Conservation (phyloP, 2,797 vertebrate species). For the Ctenopoma kingsleyae region DNA sequence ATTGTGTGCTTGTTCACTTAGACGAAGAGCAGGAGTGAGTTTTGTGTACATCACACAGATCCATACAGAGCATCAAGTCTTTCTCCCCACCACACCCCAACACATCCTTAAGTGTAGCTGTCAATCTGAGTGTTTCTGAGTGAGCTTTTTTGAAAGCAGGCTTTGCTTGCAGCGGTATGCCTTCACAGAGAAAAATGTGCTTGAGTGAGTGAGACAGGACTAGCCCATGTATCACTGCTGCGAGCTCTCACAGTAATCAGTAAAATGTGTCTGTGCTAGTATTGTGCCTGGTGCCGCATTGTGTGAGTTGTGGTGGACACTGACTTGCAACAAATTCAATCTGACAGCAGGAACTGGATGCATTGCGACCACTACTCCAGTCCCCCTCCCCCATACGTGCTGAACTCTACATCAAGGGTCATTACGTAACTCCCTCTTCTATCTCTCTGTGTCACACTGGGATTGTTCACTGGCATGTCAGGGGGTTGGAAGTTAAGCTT, state of each 20-base stretch:
- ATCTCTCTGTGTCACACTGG: slow-evolving; percentile 54
- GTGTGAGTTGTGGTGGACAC: slow-evolving; percentile 63
- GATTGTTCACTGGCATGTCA: slow-evolving; percentile 48
- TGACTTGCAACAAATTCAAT: slow-evolving; percentile 75
- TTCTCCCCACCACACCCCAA: not conserved
- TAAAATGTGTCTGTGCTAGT: slow-evolving; percentile 22
- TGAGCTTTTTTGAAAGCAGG: slow-evolving; percentile 9
- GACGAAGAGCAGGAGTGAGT: slow-evolving; percentile 30
- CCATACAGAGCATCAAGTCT: slow-evolving; percentile 19
- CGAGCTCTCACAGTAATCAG: slow-evolving; percentile 66
- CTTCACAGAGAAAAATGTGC: slow-evolving; percentile 46
- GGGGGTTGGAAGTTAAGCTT: slow-evolving; percentile 64
- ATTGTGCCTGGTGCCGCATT: slow-evolving; percentile 46
- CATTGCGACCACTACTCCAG: slow-evolving; percentile 56
- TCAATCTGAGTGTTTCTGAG: slow-evolving; percentile 35
- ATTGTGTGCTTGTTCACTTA: slow-evolving; percentile 63
- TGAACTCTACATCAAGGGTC: slow-evolving; percentile 63
- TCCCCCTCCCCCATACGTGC: slow-evolving; percentile 56
- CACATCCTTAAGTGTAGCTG: slow-evolving; percentile 22
- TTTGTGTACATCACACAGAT: slow-evolving; percentile 28
- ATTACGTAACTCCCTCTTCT: slow-evolving; percentile 71
- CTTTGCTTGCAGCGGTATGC: slow-evolving; percentile 24
- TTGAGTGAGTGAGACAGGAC: slow-evolving; percentile 51
- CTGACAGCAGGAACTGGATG: slow-evolving; percentile 78
- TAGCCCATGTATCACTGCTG: slow-evolving; percentile 61